Base-by-base conservation (phyloP, 1,140 invertebrate species). In the Macrosteles quadrilineatus region DNA sequence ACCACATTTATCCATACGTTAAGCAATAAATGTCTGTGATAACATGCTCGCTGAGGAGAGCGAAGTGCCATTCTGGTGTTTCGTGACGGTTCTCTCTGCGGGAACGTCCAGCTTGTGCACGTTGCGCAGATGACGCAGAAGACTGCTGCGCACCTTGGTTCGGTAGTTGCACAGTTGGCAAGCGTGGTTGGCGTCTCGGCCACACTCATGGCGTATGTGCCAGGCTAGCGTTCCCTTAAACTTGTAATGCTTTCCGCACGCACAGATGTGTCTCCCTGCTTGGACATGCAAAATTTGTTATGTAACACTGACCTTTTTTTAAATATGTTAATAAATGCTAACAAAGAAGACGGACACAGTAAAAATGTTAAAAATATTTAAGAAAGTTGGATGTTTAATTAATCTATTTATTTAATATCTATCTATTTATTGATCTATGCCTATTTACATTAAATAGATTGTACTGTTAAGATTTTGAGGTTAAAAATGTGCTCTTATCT, bases 181-280 rank as follows among this genome's bases (percentile, higher is more conserved):
- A 31, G 25, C 50, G 40, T 72, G 68, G 1, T 80, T 76, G 25
- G 84, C 83, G 47, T 81, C 81, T 53, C 83, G 83, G 45, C 83
- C 83, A 77, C 87, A 88, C 75, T 89, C 87, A 77, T 88, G 88
- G 9, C 85, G 85, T 72, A 86, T 80, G 71, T 91, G 87, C 1
- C 87, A 81, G 71, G 87, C 85, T 59, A 89, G 75, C 11, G 87
- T 87, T 67, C 88, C 87, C 77, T 89, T 90, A 12, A 87, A 81
- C 72, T 85, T 83, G 76, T 91, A 91, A 53, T 80, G 85, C 72
- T 88, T 84, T 32, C 85, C 84, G 72, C 89, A 91, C 21, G 50
- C 4, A 12, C 23, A 69, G 1, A 23, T 14, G 29, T 63, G 55
- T 14, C 70, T 2, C 59, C 78, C 36, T n/a, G 40, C 32, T 6